Evolutionary conservation across 2,888 invertebrate genomes (phyloP).

Genomic region (Andrena haemorrhoa): DNA sequence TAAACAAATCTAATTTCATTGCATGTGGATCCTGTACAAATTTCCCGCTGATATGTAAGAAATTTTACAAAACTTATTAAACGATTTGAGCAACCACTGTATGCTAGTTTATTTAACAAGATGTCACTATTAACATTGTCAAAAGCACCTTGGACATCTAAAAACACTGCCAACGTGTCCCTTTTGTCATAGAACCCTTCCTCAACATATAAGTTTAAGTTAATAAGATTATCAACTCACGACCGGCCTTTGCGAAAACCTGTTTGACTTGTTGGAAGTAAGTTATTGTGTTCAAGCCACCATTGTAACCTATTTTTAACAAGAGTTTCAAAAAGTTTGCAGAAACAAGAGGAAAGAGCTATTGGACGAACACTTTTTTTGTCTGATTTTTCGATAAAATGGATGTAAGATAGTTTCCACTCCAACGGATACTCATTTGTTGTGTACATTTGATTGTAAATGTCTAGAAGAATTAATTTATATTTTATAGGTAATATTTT

Average conservation of each 20-base stretch:
- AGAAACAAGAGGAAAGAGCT: conserved; percentile 56
- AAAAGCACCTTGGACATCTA: conserved; percentile 61
- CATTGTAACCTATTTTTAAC: conserved; percentile 56
- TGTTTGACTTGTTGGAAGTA: conserved; percentile 47
- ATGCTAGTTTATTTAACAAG: conserved; percentile 20
- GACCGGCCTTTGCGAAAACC: conserved; percentile 58
- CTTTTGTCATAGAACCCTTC: conserved; percentile 30
- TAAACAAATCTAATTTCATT: background rate
- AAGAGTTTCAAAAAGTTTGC: conserved; percentile 64
- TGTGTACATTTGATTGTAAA: background rate
- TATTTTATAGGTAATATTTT: conserved; percentile 3
- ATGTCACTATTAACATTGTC: conserved; percentile 55
- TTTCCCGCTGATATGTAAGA: conserved; percentile 9
- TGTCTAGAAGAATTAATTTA: conserved; percentile 13
- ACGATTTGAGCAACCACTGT: background rate
- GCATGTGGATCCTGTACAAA: background rate
- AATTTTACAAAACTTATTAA: conserved; percentile 21
- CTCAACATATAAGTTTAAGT: conserved; percentile 40
- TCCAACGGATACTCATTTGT: background rate
- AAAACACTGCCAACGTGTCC: conserved; percentile 43
- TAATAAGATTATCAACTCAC: conserved; percentile 53
- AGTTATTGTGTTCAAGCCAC: conserved; percentile 50
- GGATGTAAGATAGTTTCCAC: conserved; percentile 14
- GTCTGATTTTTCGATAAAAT: conserved; percentile 57
- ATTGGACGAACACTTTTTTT: conserved; percentile 49